Conservation (phyloP, 2,113 vertebrate genomes). For the Labrus mixtus region DNA sequence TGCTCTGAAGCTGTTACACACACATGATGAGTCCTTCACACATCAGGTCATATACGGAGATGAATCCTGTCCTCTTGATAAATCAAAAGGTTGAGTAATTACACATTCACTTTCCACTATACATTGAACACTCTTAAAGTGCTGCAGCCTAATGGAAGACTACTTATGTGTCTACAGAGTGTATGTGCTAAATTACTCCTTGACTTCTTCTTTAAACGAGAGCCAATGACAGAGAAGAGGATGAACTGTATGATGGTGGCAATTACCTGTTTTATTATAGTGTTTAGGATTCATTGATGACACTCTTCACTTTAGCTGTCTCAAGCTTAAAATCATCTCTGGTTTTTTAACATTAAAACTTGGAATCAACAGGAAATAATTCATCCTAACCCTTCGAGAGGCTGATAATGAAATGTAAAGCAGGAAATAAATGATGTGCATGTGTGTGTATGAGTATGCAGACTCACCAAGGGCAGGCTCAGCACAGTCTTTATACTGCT, state of each 20-base stretch:
- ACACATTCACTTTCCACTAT: slow-evolving; percentile 3
- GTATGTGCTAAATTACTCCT: neutral
- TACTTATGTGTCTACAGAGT: neutral
- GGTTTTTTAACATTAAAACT: slow-evolving; percentile 45
- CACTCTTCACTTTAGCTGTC: neutral
- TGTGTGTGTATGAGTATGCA: slow-evolving; percentile 5
- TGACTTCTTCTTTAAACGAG: slow-evolving; percentile 1
- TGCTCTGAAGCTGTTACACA: slow-evolving; percentile 39
- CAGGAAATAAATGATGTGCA: neutral
- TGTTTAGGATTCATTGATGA: neutral
- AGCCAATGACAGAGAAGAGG: neutral
- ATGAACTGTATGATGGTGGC: neutral
- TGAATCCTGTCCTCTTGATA: slow-evolving; percentile 29
- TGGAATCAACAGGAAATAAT: slow-evolving; percentile 21
- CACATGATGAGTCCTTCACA: slow-evolving; percentile 41
- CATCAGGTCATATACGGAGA: slow-evolving; percentile 34
- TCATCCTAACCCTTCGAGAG: slow-evolving; percentile 25
- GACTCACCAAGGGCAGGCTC: slow-evolving; percentile 96
- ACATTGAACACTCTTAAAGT: neutral
- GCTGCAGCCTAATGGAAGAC: neutral
- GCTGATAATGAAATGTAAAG: slow-evolving; percentile 32
- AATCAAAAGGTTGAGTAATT: slow-evolving; percentile 41
- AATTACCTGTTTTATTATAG: neutral
- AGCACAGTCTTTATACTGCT: slow-evolving; percentile 98
- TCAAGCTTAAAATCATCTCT: slow-evolving; percentile 18